Conservation (phyloP, 2,888 invertebrate genomes). For the Eupithecia subfuscata region DNA sequence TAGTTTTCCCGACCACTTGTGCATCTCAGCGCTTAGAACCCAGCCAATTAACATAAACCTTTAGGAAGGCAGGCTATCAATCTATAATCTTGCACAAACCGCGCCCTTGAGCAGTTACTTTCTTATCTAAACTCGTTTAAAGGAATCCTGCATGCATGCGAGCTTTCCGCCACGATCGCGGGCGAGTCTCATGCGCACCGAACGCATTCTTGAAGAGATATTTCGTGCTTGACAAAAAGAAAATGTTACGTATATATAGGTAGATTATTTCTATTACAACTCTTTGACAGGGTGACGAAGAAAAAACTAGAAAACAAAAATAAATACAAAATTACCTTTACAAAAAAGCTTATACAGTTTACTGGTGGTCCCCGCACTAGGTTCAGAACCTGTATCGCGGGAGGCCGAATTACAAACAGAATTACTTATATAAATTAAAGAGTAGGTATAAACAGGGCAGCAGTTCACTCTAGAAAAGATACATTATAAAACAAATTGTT, state of each 20-base stretch:
- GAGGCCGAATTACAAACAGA: too few species aligned
- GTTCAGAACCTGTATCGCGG: too few species aligned
- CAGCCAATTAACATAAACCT: not conserved
- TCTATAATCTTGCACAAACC: slow-evolving; percentile 36
- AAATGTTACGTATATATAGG: too few species aligned
- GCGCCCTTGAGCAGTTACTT: slow-evolving; percentile 47
- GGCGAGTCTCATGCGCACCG: slow-evolving; percentile 15
- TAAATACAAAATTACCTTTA: too few species aligned
- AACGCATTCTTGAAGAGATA: not conserved
- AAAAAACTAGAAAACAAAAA: too few species aligned
- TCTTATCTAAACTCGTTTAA: slow-evolving; percentile 45
- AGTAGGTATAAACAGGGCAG: too few species aligned
- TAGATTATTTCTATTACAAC: not conserved
- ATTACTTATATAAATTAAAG: too few species aligned
- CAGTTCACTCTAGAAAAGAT: too few species aligned
- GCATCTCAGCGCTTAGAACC: not conserved
- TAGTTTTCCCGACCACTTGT: not conserved
- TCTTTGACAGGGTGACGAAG: not conserved
- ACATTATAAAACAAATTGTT: not conserved
- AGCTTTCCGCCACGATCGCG: slow-evolving; percentile 44
- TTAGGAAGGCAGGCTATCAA: slow-evolving; percentile 21
- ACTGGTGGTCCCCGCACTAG: too few species aligned
- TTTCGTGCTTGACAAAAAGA: not conserved
- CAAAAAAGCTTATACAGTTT: too few species aligned
- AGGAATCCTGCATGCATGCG: slow-evolving; percentile 44